A percentile compares a stretch with the other conserved stretches of the same genome.
These are phyloP conservation scores for Chloroceryle inda DNA, from an alignment of 2,797 vertebrate genomes.

Conservation along the genomic window DNA sequence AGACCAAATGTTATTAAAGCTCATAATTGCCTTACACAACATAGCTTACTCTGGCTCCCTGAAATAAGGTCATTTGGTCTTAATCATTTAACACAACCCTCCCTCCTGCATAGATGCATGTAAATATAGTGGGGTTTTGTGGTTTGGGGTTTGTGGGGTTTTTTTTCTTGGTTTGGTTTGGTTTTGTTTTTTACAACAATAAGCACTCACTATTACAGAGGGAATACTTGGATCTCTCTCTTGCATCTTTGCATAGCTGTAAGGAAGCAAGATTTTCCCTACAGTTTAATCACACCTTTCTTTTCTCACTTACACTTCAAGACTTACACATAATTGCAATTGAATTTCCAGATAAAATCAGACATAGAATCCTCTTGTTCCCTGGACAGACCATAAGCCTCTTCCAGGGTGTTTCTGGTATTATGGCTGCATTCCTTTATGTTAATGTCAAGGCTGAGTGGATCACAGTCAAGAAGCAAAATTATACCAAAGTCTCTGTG, in stretches of 20 bases:
- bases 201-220: slow-evolving; percentile 45
- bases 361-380: slow-evolving; percentile 42
- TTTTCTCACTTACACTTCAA: slow-evolving; percentile 66
- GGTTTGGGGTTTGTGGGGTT: background rate
- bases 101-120: background rate
- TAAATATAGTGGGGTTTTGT: background rate
- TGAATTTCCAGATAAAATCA: slow-evolving; percentile 65
- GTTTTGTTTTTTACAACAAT: background rate
- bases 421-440: slow-evolving; percentile 71
- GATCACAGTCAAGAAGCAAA: slow-evolving; percentile 70
- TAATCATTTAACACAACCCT: slow-evolving; percentile 6
- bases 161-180: background rate
- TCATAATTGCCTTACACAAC: slow-evolving; percentile 43
- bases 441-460: slow-evolving; percentile 67
- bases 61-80: slow-evolving; percentile 56
- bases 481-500: slow-evolving; percentile 35
- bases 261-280: slow-evolving; percentile 48
- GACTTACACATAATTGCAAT: slow-evolving; percentile 60
- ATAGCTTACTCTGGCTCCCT: slow-evolving; percentile 36
- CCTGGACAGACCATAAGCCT: slow-evolving; percentile 50
- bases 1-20: background rate
- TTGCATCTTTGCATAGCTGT: slow-evolving; percentile 49
- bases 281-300: slow-evolving; percentile 52
- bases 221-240: slow-evolving; percentile 44
- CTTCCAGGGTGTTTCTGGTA: slow-evolving; percentile 57